Conservation (phyloP, 2,888 invertebrate genomes). For the Sipunculus nudus region DNA sequence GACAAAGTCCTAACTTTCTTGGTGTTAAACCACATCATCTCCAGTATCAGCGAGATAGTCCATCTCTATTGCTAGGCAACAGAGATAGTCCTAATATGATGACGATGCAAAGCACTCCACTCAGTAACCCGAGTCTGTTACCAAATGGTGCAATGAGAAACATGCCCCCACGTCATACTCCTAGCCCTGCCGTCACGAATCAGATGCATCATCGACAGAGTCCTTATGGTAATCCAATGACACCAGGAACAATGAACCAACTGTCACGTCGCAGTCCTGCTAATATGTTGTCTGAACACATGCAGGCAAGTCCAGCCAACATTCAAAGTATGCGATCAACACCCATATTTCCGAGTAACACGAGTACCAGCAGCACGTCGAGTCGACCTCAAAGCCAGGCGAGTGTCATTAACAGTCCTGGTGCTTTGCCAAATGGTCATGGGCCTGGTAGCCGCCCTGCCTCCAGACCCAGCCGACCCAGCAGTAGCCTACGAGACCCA, state of each 20-base stretch:
- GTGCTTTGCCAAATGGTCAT: conserved; percentile 14
- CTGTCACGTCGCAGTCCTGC: too few relatives aligned
- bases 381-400: too few relatives aligned
- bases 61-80: conserved; percentile 50
- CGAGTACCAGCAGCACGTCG: conserved; percentile 22
- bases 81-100: conserved; percentile 56
- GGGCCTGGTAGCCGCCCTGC: background rate
- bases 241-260: too few relatives aligned
- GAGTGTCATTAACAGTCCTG: conserved; percentile 11
- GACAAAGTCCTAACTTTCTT: conserved; percentile 23
- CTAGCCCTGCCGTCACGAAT: too few relatives aligned
- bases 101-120: conserved; percentile 86
- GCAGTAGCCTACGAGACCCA: conserved; percentile 31
- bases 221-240: background rate
- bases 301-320: conserved; percentile 1
- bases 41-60: conserved; percentile 39
- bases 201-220: too few relatives aligned
- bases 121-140: conserved; percentile 80
- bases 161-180: too few relatives aligned
- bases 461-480: conserved; percentile 3
- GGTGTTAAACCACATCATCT: background rate
- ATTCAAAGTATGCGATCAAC: conserved; percentile 35
- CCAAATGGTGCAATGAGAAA: too few relatives aligned
- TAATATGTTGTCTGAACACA: too few relatives aligned
- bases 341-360: conserved; percentile 28